Percentiles rank a stretch among this genome's conserved stretches.
phyloP scores from a whole-genome alignment of 2,888 invertebrate genomes.

The Cantharis rufa region DNA sequence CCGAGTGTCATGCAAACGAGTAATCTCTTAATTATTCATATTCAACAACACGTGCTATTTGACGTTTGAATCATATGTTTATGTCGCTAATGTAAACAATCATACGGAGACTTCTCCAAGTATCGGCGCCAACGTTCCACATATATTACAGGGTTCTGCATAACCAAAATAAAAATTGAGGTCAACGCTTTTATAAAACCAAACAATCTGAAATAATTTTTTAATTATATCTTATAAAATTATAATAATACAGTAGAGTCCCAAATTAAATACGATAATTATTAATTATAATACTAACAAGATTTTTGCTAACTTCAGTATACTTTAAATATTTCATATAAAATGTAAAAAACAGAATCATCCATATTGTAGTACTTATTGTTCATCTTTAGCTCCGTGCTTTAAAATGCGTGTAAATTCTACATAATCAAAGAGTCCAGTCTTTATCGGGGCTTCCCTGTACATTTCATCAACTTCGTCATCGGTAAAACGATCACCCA shows the following conservation, averaged over 20 bases:
- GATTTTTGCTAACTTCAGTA: neutral
- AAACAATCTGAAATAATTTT: neutral
- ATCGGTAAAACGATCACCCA: slow-evolving; percentile 97
- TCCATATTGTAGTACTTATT: slow-evolving; percentile 58
- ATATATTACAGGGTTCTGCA: neutral
- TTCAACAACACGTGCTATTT: slow-evolving; percentile 21
- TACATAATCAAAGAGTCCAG: slow-evolving; percentile 92
- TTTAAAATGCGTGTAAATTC: slow-evolving; percentile 99
- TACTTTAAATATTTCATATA: neutral
- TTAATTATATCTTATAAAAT: neutral
- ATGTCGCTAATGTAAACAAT: slow-evolving; percentile 24
- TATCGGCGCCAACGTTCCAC: neutral
- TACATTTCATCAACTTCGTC: slow-evolving; percentile 99
- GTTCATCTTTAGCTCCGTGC: slow-evolving; percentile 97
- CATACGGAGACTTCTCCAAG: neutral
- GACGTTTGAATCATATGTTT: slow-evolving; percentile 28
- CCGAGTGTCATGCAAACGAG: neutral
- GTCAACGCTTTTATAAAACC: neutral
- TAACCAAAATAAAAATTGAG: neutral
- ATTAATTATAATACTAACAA: neutral
- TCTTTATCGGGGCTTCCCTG: slow-evolving; percentile 96
- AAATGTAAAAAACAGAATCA: slow-evolving; percentile 2
- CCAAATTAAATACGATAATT: neutral
- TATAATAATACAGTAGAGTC: neutral
- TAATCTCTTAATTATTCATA: slow-evolving; percentile 1